Conservation (phyloP, 1,140 invertebrate species). For the Muscidifurax raptorellus region DNA sequence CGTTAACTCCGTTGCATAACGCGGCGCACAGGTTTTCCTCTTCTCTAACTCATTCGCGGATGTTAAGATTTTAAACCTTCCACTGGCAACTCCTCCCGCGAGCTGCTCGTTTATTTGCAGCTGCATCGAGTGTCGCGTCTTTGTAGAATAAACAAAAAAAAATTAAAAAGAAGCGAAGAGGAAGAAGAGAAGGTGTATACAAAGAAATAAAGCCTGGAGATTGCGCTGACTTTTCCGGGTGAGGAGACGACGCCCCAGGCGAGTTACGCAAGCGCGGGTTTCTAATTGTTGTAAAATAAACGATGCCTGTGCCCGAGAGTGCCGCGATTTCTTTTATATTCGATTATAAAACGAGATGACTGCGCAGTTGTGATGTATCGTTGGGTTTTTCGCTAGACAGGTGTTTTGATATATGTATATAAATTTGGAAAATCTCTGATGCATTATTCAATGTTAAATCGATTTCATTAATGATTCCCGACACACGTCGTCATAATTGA, state of each 20-base stretch:
- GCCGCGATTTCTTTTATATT: not conserved
- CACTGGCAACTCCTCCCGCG: not conserved
- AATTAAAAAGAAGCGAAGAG: too few relatives aligned
- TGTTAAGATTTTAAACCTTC: slow-evolving; percentile 5
- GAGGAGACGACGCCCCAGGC: not conserved
- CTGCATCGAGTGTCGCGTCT: not conserved
- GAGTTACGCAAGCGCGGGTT: not conserved
- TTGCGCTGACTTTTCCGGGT: not conserved
- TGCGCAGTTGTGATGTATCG: too few relatives aligned
- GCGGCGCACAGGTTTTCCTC: not conserved
- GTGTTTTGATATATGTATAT: too few relatives aligned
- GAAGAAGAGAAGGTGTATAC: not conserved
- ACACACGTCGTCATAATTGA: too few relatives aligned
- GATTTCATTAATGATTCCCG: too few relatives aligned
- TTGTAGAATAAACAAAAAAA: not conserved
- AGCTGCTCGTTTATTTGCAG: not conserved
- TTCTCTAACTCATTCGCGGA: not conserved
- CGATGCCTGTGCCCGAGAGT: not conserved
- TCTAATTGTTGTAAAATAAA: slow-evolving; percentile 6
- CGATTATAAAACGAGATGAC: not conserved
- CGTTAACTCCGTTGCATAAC: not conserved
- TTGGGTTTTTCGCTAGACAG: too few relatives aligned
- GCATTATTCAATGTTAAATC: too few relatives aligned
- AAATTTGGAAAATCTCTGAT: too few relatives aligned
- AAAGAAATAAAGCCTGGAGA: not conserved